Evolutionary conservation across 1,140 invertebrate genomes (phyloP), one percentile per base, ranked within the genome.

Genomic region (Eumaeus atala): DNA sequence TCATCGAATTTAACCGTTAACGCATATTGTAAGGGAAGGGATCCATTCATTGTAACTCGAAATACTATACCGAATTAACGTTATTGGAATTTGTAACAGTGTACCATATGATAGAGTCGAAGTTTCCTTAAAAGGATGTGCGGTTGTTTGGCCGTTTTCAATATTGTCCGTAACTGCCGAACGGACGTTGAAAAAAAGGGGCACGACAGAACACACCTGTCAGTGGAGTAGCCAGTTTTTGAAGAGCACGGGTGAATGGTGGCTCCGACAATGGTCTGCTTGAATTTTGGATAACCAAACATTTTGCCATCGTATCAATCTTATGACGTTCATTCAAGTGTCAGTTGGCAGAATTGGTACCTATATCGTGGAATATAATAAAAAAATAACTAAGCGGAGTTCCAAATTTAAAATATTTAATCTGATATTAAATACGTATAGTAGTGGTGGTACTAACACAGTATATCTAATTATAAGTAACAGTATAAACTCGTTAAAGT

Each of bases 101-200:
- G 9, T 17, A 0, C 40, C 1, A 3, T 3, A 14, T 9, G 1
- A 8, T 44, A 44, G 9, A 44, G 40, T 44, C 7, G 14, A 44
- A 9, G 9, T 44, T 44, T 17, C 14, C 5, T 16, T 17, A 16
- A 17, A 9, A 16, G 17, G 40, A 44, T 9, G 9, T 8, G 14
- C 4, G 40, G n/a, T 17, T 54, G 47, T 51, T 73, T 51, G 12
- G 66, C 34, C 65, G 53, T 72, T 79, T 64, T 61, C 35, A 51
- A 54, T 48, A 17, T 49, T 18, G 51, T 40, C 54, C 56, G 54
- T 54, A 54, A 48, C 58, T 64, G 66, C 64, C 70, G 72, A 84
- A 84, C 77, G 81, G 83, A 86, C 83, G 83, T 86, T 83, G 67
- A 83, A 84, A 87, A 28, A 87, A 87, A 82, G 77, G 81, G 84